Evolutionary conservation across 1,140 invertebrate species (phyloP).

Genomic region (Lepidurus couesii): DNA sequence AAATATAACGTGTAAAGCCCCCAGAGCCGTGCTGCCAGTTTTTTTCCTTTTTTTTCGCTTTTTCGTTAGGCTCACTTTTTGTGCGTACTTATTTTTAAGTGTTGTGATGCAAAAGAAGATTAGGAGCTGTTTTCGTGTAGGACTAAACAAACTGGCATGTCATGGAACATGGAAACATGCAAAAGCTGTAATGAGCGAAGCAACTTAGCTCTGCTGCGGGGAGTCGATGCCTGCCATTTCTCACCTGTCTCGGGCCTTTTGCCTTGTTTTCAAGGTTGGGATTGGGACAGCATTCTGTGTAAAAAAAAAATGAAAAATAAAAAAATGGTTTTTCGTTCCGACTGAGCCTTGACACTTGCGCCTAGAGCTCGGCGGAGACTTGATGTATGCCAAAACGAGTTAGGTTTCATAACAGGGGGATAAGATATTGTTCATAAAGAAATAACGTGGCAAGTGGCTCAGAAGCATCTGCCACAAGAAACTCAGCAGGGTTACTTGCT

Average conservation of each 20-base stretch:
- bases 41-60: too few relatives aligned
- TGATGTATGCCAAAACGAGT: neutral
- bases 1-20: too few relatives aligned
- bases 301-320: too few relatives aligned
- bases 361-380: neutral
- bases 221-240: slow-evolving; percentile 14
- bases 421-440: slow-evolving; percentile 1
- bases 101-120: neutral
- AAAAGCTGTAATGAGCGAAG: slow-evolving; percentile 19
- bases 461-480: slow-evolving; percentile 21
- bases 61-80: too few relatives aligned
- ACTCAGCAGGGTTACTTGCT: neutral
- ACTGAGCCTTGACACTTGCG: too few relatives aligned
- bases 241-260: neutral
- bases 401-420: neutral
- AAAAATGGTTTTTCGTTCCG: too few relatives aligned
- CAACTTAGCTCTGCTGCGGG: neutral
- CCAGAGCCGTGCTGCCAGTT: too few relatives aligned
- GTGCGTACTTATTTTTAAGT: neutral
- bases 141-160: slow-evolving; percentile 10
- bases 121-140: neutral
- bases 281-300: too few relatives aligned
- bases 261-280: neutral
- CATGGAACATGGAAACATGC: slow-evolving; percentile 1
- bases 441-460: slow-evolving; percentile 2